Evolutionary conservation across 2,113 vertebrate genomes (phyloP), one percentile per base, ranked within the genome.

Genomic region (Dissostichus mawsoni): DNA sequence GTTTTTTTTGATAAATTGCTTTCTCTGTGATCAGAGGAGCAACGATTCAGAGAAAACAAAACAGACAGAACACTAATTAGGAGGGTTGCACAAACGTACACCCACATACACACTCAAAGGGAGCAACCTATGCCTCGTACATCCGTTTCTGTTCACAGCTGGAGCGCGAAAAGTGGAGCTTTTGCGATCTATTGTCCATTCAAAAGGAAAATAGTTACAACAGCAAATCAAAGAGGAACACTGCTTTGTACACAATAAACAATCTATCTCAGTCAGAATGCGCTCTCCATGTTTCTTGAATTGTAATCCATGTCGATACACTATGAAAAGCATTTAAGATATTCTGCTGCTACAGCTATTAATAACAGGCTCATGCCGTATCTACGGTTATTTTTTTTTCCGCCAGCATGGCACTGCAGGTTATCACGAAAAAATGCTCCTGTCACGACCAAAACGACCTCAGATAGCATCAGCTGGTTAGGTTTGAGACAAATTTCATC

Each of bases 1-100:
- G 70, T 90, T 93, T 90, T 91, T 83, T 91, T 91, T 93, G 92
- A 93, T 93, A 90, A 93, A 90, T 92, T 86, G 84, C 87, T 85
- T 81, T 88, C 72, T 80, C 63, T 77, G 80, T 79, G 89, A 89
- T 90, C 78, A 85, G 84, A 89, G 78, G 56, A 85, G 85, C 79
- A 83, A 77, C 53, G 73, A 88, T 57, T 76, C 74, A 44, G 82
- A 85, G 82, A 86, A 90, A 86, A 90, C 87, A 89, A 88, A 92
- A 89, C 79, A 87, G 81, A 90, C 83, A 81, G 83, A 88, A 86
- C 79, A 65, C 85, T 90, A 93, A 94, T 94, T 92, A 91, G 92
- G 67, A 80, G 64, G 74, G 74, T 29, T 18, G 18, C 66, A 67
- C 57, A 2, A 50, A 47, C 53, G 0, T 50, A n/a, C 44, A 53